A percentile compares a stretch with the other conserved stretches of the same genome.
phyloP scores from a whole-genome alignment of 2,113 vertebrate species.

The Lucifuga dentata region DNA sequence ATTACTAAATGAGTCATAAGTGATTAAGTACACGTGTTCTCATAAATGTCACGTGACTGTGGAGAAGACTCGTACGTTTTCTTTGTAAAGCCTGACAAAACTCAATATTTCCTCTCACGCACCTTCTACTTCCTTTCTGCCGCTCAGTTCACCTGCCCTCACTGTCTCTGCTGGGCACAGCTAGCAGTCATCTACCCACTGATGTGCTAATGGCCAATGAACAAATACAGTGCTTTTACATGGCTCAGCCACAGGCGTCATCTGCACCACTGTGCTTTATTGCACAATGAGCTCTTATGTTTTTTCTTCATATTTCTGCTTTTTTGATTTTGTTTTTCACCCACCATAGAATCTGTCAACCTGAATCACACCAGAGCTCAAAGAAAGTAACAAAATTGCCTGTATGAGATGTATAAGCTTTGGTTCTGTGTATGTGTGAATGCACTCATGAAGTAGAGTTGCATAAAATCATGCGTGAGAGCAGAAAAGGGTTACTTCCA shows the following conservation, averaged over 20 bases:
- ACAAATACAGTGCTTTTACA: conserved; percentile 41
- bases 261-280: conserved; percentile 33
- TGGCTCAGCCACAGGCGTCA: conserved; percentile 29
- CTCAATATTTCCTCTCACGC: conserved; percentile 19
- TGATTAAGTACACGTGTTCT: conserved; percentile 2
- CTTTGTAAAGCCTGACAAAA: background rate
- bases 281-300: conserved; percentile 22
- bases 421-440: conserved; percentile 28
- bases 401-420: conserved; percentile 55
- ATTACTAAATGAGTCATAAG: conserved; percentile 27
- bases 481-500: conserved; percentile 36
- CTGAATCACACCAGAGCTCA: conserved; percentile 53
- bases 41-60: conserved; percentile 19
- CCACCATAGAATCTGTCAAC: conserved; percentile 53
- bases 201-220: conserved; percentile 53
- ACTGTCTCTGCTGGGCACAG: conserved; percentile 18
- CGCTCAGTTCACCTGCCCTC: conserved; percentile 20
- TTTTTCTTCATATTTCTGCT: conserved; percentile 18
- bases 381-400: conserved; percentile 57
- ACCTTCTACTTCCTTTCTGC: background rate
- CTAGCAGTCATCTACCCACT: conserved; percentile 26
- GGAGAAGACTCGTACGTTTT: background rate
- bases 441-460: background rate
- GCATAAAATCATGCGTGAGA: conserved; percentile 19
- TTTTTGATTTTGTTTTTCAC: conserved; percentile 31